Evolutionary conservation across 2,888 invertebrate species (phyloP), one percentile per base, ranked within the genome.

Genomic region (Drosophila affinis): DNA sequence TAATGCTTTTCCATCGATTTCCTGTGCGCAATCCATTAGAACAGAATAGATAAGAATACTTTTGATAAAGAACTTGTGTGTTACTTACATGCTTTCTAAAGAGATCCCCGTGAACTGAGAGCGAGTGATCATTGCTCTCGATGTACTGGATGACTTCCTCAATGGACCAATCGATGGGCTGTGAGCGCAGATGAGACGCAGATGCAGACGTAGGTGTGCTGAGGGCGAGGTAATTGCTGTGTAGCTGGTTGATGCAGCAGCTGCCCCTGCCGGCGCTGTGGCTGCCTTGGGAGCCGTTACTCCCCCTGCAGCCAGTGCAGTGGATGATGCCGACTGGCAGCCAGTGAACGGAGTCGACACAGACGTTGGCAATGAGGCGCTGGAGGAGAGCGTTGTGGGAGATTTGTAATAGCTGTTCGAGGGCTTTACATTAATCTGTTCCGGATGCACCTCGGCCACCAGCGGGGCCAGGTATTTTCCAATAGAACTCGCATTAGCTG

Each of bases 1-100:
- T 84, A 99, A 93, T 12, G 99, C 99, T 93, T 98, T 98, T 2
- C 99, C 99, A 92, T 99, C 99, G 80, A 99, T 99, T 94, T 99
- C 99, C 98, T 99, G 49, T 17, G 14, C 17, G 34, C 3, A 53
- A 56, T 10, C 7, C 7, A 6, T 17, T 27, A 7, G 27, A 27
- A 12, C 10, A 9, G 6, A 24, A 32, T 17, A 10, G 3, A 45
- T 17, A 44, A 24, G 47, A 4, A 14, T 4, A 29, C 24, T 14
- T 56, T 39, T 6, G 1, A 1, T 9, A 1, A 1, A 1, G 24
- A n/a, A 4, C 0, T 39, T 2, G 3, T 47, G 3, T 7, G 14
- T 68, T 68, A 94, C 96, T 95, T 91, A 98, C 98, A 93, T 98
- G 98, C 93, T 96, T 97, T 87, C 97, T 94, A 92, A 98, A 98